phyloP scores from a whole-genome alignment of 2,888 invertebrate species.

The Myopa tessellatipennis region DNA sequence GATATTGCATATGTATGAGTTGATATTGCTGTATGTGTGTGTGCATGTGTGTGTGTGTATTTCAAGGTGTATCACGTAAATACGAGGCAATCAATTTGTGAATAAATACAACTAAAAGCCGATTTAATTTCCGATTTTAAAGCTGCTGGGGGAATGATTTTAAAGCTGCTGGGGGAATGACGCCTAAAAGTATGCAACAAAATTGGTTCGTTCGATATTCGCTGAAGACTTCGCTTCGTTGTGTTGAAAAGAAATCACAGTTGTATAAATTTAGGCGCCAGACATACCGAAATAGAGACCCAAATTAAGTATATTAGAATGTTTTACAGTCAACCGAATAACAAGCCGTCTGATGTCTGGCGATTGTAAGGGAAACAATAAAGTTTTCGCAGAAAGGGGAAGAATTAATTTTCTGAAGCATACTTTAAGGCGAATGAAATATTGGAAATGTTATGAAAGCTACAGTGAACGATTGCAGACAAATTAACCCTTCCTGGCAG shows the following conservation, averaged over 20 bases:
- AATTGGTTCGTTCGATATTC: neutral
- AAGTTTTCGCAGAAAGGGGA: neutral
- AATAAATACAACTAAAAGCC: neutral
- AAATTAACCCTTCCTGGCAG: neutral
- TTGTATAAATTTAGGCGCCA: conserved; percentile 16
- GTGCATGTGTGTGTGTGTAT: conserved; percentile 13
- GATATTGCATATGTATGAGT: conserved; percentile 35
- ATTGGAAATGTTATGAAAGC: neutral
- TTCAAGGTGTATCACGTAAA: neutral
- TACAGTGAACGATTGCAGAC: neutral
- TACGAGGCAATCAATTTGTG: neutral
- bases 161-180: conserved; percentile 13
- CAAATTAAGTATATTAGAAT: neutral
- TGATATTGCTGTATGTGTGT: conserved; percentile 24
- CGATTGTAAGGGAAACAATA: conserved; percentile 29
- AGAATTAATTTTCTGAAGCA: conserved; percentile 21
- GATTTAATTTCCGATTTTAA: conserved; percentile 7
- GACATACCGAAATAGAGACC: neutral
- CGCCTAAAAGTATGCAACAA: conserved; percentile 55
- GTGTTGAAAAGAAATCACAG: conserved; percentile 22
- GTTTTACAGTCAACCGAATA: no score
- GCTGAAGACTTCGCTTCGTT: no score
- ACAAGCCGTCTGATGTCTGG: no score
- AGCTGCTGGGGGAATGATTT: neutral
- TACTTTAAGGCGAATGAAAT: conserved; percentile 2